phyloP scores from a whole-genome alignment of 1,140 invertebrate species.

The Spodoptera frugiperda region DNA sequence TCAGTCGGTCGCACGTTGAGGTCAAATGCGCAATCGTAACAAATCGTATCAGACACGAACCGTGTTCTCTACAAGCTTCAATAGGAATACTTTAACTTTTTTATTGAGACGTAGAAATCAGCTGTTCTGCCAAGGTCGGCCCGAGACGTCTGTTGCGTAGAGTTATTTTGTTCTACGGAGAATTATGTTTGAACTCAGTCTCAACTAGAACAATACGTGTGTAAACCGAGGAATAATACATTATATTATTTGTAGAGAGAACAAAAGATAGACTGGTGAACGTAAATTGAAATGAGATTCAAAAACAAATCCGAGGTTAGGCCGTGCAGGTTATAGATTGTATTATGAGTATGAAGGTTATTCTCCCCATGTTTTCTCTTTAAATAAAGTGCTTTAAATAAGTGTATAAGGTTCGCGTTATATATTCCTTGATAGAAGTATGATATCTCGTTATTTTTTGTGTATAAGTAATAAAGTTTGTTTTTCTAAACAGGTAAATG shows the following conservation, averaged over 20 bases:
- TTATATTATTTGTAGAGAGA: constrained; percentile 20
- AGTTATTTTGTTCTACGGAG: constrained; percentile 42
- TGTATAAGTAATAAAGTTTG: no score
- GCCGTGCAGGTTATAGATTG: constrained; percentile 3
- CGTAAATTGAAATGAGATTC: constrained; percentile 10
- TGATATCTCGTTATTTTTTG: no score
- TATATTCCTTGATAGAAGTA: no score
- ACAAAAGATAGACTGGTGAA: constrained; percentile 28
- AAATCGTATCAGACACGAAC: constrained; percentile 49
- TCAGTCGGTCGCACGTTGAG: constrained; percentile 51
- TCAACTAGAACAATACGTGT: constrained; percentile 42
- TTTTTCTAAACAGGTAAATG: no score
- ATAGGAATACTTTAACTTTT: constrained; percentile 44
- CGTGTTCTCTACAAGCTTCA: constrained; percentile 37
- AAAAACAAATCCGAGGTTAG: constrained; percentile 30
- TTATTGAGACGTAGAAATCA: constrained; percentile 59
- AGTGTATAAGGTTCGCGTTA: no score
- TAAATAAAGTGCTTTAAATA: neutral
- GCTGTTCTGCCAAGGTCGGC: constrained; percentile 58
- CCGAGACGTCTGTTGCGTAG: constrained; percentile 49
- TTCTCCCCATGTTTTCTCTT: neutral
- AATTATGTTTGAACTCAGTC: constrained; percentile 39
- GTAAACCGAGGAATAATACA: constrained; percentile 19
- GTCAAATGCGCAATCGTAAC: constrained; percentile 59
- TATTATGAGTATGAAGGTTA: constrained; percentile 39